phyloP scores from a whole-genome alignment of 1,140 invertebrate species.

The Eueides isabella region DNA sequence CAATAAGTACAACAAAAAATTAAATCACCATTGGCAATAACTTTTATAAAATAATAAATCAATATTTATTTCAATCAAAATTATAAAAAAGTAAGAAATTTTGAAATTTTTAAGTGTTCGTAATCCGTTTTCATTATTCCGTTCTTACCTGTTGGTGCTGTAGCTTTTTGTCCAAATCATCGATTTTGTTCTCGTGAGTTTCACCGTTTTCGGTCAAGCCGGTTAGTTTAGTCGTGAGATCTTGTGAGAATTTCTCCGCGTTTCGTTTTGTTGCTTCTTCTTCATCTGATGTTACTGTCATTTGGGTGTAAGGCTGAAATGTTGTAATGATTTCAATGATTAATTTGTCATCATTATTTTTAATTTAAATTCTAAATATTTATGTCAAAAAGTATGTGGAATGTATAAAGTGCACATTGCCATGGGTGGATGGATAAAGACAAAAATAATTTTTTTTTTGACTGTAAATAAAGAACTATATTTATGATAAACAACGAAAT shows the following conservation, averaged over 20 bases:
- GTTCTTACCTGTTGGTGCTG: constrained; percentile 75
- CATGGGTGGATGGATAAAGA: too few species aligned
- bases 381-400: too few species aligned
- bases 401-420: too few species aligned
- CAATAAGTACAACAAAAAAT: background rate
- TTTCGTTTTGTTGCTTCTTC: constrained; percentile 88
- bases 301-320: constrained; percentile 82
- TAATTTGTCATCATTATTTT: background rate
- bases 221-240: constrained; percentile 63
- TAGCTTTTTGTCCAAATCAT: constrained; percentile 71
- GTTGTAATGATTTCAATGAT: background rate
- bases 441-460: too few species aligned
- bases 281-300: constrained; percentile 86
- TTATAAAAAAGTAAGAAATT: too few species aligned
- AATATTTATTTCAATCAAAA: background rate
- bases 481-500: too few species aligned
- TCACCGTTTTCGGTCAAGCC: constrained; percentile 49
- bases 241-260: constrained; percentile 58
- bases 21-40: too few species aligned
- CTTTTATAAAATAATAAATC: too few species aligned
- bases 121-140: constrained; percentile 22
- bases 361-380: too few species aligned
- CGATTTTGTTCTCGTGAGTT: constrained; percentile 59
- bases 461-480: too few species aligned
- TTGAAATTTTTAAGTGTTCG: background rate